Percentiles rank a stretch among this genome's conserved stretches.
Conservation (phyloP, 2,888 invertebrate genomes). For the Drosophila helvetica region DNA sequence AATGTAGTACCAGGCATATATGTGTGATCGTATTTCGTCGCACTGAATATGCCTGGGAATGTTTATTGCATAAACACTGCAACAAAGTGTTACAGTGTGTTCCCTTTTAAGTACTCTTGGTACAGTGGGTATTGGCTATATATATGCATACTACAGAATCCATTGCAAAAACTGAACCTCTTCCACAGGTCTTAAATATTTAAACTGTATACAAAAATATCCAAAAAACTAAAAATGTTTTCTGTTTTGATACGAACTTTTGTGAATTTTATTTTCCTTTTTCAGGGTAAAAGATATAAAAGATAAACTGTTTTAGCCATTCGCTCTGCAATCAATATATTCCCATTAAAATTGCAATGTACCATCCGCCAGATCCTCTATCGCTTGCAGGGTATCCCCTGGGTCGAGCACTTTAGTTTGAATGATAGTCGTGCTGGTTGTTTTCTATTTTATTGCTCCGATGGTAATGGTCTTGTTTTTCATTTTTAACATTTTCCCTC, state of each 20-base stretch:
- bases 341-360: neutral
- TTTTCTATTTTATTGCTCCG: constrained; percentile 74
- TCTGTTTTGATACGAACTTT: neutral
- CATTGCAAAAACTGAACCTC: neutral
- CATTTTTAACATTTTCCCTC: constrained; percentile 59
- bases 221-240: neutral
- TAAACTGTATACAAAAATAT: neutral
- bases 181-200: neutral
- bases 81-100: no score
- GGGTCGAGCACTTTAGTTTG: constrained; percentile 22
- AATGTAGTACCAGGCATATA: no score
- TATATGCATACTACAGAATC: no score
- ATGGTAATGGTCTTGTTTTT: constrained; percentile 78
- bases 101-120: no score
- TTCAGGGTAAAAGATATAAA: no score
- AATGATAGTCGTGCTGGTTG: constrained; percentile 48
- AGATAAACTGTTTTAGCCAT: neutral
- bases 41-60: no score
- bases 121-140: no score
- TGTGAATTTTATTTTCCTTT: constrained; percentile 2
- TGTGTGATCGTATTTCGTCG: no score
- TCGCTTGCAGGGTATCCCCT: constrained; percentile 26
- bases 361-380: neutral
- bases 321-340: neutral
- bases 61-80: no score